A percentile compares a stretch with the other conserved stretches of the same genome.
phyloP scores from a whole-genome alignment of 2,797 vertebrate genomes.

The Thalassophryne amazonica region DNA sequence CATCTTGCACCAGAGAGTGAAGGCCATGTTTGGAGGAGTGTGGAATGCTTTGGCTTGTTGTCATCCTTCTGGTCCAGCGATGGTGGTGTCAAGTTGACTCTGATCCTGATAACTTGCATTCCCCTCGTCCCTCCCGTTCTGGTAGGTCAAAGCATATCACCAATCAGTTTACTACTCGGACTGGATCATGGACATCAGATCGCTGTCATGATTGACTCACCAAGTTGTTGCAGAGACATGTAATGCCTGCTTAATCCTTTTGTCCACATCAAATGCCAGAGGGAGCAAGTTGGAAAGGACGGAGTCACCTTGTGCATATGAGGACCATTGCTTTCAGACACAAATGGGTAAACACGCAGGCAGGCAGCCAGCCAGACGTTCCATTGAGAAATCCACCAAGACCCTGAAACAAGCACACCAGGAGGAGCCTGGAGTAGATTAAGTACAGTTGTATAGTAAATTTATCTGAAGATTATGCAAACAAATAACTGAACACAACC shows the following conservation, averaged over 20 bases:
- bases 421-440: conserved; percentile 25
- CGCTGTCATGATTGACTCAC: conserved; percentile 24
- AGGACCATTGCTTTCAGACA: conserved; percentile 14
- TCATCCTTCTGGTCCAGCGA: conserved; percentile 48
- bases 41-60: conserved; percentile 65
- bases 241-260: conserved; percentile 48
- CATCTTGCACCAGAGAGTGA: conserved; percentile 35
- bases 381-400: conserved; percentile 22
- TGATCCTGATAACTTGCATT: conserved; percentile 57
- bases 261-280: conserved; percentile 17
- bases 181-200: conserved; percentile 34
- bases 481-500: too few species aligned
- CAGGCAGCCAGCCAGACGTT: conserved; percentile 19
- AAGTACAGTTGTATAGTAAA: conserved; percentile 9
- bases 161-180: conserved; percentile 7
- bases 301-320: conserved; percentile 47
- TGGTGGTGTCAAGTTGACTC: conserved; percentile 67
- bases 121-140: conserved; percentile 47
- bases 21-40: conserved; percentile 54
- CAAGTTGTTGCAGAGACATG: conserved; percentile 22
- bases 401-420: conserved; percentile 19
- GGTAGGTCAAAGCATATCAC: conserved; percentile 43
- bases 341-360: conserved; percentile 34
- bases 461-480: too few species aligned
- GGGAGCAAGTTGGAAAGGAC: conserved; percentile 37